A percentile compares a stretch with the other conserved stretches of the same genome.
phyloP scores from a whole-genome alignment of 1,140 invertebrate species.

The Drosophila tropicalis region DNA sequence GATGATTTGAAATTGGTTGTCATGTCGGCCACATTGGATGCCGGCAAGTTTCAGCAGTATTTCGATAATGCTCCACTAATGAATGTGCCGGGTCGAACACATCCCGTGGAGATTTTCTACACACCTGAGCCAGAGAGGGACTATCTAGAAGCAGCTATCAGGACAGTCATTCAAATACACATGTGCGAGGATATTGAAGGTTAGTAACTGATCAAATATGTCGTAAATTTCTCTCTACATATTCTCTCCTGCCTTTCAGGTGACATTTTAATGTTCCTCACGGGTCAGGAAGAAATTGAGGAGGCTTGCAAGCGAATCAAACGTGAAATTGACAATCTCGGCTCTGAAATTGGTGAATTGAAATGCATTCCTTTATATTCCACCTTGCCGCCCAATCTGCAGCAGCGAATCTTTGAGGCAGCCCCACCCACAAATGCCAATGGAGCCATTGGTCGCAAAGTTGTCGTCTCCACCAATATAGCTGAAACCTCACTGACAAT shows the following conservation, averaged over 20 bases:
- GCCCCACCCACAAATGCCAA: conserved; percentile 96
- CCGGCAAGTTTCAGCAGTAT: conserved; percentile 99
- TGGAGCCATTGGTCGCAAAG: conserved; percentile 97
- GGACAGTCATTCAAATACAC: conserved; percentile 99
- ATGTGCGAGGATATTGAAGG: conserved; percentile 97
- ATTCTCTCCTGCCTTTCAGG: conserved; percentile 77
- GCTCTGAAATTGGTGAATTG: conserved; percentile 97
- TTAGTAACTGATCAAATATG: conserved; percentile 17
- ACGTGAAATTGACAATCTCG: conserved; percentile 97
- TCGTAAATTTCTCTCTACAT: not conserved
- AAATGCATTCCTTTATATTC: conserved; percentile 99
- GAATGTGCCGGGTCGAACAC: conserved; percentile 97
- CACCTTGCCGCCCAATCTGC: conserved; percentile 97
- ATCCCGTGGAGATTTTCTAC: conserved; percentile 99
- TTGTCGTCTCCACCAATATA: conserved; percentile 99
- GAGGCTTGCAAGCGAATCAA: conserved; percentile 99
- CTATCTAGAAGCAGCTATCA: conserved; percentile 98
- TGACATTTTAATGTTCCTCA: conserved; percentile 97
- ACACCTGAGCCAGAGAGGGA: conserved; percentile 99
- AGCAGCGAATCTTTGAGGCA: conserved; percentile 98
- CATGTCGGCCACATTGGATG: conserved; percentile 99
- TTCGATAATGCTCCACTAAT: conserved; percentile 99
- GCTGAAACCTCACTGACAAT: conserved; percentile 99
- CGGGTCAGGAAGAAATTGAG: conserved; percentile 98
- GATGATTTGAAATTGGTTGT: conserved; percentile 98